Conservation (phyloP, 1,140 invertebrate species). For the Trissolcus basalis region DNA sequence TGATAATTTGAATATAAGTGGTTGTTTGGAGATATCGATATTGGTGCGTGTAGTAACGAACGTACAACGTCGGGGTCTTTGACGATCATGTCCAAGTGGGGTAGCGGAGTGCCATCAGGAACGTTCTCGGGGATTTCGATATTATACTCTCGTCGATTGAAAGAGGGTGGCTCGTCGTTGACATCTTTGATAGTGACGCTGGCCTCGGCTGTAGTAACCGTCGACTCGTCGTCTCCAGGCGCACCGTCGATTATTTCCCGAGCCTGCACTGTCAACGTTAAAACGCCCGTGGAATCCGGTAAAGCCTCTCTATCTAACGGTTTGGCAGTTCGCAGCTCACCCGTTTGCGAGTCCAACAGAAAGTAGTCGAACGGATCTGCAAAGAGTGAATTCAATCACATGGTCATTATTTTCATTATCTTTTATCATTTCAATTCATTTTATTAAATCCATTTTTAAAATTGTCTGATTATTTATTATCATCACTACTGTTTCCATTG, state of each 20-base stretch:
- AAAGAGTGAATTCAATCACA: slow-evolving; percentile 3
- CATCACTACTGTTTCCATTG: too few species aligned
- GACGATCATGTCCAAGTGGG: slow-evolving; percentile 89
- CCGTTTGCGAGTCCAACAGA: slow-evolving; percentile 84
- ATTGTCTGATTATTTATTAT: too few species aligned
- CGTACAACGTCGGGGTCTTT: slow-evolving; percentile 89
- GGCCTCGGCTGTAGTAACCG: slow-evolving; percentile 82
- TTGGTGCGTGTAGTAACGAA: slow-evolving; percentile 30
- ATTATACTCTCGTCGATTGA: slow-evolving; percentile 87
- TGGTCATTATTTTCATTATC: background rate
- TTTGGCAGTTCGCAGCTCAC: slow-evolving; percentile 88
- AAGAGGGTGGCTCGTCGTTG: slow-evolving; percentile 93
- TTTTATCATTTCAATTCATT: too few species aligned
- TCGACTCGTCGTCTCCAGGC: slow-evolving; percentile 81
- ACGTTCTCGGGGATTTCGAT: slow-evolving; percentile 90
- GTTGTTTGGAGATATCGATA: background rate
- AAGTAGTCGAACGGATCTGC: slow-evolving; percentile 92
- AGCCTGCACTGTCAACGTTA: slow-evolving; percentile 85
- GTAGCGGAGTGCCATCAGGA: slow-evolving; percentile 86
- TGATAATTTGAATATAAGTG: too few species aligned
- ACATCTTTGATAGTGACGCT: slow-evolving; percentile 93
- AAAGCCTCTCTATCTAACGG: slow-evolving; percentile 89
- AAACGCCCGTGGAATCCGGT: slow-evolving; percentile 84
- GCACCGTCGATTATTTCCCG: slow-evolving; percentile 85
- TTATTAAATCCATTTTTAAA: too few species aligned